A percentile compares a stretch with the other conserved stretches of the same genome.
Evolutionary conservation across 2,797 vertebrate genomes (phyloP).

Genomic region (Kryptopterus vitreolus): DNA sequence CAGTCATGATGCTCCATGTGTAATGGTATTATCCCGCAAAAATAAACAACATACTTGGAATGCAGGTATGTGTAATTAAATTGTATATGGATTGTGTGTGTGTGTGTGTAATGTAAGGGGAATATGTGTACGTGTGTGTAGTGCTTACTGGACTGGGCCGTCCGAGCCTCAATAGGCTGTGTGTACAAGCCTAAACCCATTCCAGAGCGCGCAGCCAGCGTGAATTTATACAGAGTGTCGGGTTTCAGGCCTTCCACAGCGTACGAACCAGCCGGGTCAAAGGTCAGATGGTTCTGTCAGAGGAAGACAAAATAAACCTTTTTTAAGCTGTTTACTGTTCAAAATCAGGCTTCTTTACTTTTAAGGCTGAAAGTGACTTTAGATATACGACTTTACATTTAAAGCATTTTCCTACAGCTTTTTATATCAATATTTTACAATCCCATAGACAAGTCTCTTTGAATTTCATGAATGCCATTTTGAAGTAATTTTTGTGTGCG

Average conservation of each 20-base stretch:
- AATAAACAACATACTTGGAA: no score
- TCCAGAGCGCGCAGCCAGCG: constrained; percentile 87
- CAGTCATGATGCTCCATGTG: background rate
- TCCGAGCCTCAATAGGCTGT: constrained; percentile 80
- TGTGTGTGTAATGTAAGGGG: background rate
- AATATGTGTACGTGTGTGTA: background rate
- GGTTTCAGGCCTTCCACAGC: constrained; percentile 89
- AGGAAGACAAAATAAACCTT: constrained; percentile 11
- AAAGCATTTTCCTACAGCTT: background rate
- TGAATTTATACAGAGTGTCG: constrained; percentile 88
- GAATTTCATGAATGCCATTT: background rate
- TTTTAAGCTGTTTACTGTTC: background rate
- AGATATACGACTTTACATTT: background rate
- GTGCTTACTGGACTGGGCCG: constrained; percentile 92
- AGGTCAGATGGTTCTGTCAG: constrained; percentile 81
- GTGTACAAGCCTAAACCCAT: constrained; percentile 90
- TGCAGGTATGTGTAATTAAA: background rate
- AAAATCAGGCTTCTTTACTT: background rate
- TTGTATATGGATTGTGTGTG: background rate
- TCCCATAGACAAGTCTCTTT: background rate
- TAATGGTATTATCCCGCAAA: no score
- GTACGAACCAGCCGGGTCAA: constrained; percentile 83
- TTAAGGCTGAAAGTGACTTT: background rate
- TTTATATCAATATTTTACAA: background rate
- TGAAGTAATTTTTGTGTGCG: background rate